Conservation (phyloP, 1,140 invertebrate genomes). For the Drosophila triauraria region DNA sequence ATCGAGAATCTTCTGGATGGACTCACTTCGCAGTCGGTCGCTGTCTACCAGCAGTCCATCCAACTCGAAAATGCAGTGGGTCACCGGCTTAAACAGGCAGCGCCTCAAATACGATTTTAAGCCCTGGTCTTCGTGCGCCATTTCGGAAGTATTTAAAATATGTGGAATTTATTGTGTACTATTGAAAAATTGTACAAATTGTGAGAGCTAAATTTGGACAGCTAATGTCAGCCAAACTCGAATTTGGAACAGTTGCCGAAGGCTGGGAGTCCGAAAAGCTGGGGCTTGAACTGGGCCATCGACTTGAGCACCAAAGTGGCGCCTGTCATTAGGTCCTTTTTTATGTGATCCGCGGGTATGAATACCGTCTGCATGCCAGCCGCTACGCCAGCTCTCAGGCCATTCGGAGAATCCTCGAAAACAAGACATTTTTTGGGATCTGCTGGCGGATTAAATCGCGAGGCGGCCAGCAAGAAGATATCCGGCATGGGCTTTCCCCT, state of each 20-base stretch:
- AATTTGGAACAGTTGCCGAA: conserved; percentile 74
- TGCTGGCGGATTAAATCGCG: conserved; percentile 91
- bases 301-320: conserved; percentile 91
- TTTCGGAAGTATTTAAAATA: conserved; percentile 69
- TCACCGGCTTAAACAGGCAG: conserved; percentile 64
- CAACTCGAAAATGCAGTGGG: conserved; percentile 59
- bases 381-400: conserved; percentile 90
- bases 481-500: conserved; percentile 94
- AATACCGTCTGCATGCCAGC: conserved; percentile 96
- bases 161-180: neutral
- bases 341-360: conserved; percentile 91
- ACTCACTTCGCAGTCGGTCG: conserved; percentile 10
- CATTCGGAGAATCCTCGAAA: conserved; percentile 97
- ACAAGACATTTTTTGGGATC: conserved; percentile 92
- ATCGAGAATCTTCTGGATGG: conserved; percentile 35
- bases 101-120: conserved; percentile 88
- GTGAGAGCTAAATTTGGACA: conserved; percentile 1
- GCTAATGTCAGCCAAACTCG: conserved; percentile 70
- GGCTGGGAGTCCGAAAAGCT: conserved; percentile 92
- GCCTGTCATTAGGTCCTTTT: conserved; percentile 86
- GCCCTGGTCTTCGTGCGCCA: conserved; percentile 90
- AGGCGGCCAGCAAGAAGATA: conserved; percentile 94
- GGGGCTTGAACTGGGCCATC: conserved; percentile 93
- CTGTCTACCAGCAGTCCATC: conserved; percentile 55
- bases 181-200: neutral